These are phyloP conservation scores for Rhyacophila brunnea DNA, from an alignment of 1,140 invertebrate genomes.

Conservation along the genomic window DNA sequence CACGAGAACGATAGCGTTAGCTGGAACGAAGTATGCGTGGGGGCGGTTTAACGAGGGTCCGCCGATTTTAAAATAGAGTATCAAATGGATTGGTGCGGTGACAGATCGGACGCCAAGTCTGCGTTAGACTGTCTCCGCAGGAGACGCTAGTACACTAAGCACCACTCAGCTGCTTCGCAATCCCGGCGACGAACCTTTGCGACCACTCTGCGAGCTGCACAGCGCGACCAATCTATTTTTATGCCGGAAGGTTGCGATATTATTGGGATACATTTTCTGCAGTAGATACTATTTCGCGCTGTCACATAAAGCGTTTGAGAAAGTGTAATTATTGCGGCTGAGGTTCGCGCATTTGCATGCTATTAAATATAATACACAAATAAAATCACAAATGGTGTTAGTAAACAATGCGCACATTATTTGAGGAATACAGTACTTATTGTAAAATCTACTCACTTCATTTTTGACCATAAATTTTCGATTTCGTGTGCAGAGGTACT, in stretches of 20 bases:
- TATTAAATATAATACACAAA: too few relatives aligned
- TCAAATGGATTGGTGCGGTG: background rate
- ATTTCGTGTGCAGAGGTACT: conserved; percentile 9
- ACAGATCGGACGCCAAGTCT: too few relatives aligned
- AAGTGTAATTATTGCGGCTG: background rate
- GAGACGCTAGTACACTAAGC: too few relatives aligned
- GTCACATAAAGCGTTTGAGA: background rate
- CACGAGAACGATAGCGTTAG: background rate
- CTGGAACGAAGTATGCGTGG: background rate
- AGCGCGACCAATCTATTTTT: conserved; percentile 17
- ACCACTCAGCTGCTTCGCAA: too few relatives aligned
- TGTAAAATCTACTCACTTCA: conserved; percentile 29
- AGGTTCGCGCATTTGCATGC: background rate
- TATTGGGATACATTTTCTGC: conserved; percentile 9
- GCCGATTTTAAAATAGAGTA: background rate
- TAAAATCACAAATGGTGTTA: background rate
- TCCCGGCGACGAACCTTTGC: too few relatives aligned
- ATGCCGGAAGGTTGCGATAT: conserved; percentile 9
- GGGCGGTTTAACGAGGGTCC: background rate
- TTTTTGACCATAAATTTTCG: conserved; percentile 36
- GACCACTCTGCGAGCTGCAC: background rate
- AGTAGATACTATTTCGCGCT: conserved; percentile 17
- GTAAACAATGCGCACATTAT: too few relatives aligned
- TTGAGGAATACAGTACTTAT: too few relatives aligned
- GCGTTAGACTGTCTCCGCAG: too few relatives aligned